Conservation (phyloP, 2,888 invertebrate species). For the Rotaria magnacalcarata region DNA sequence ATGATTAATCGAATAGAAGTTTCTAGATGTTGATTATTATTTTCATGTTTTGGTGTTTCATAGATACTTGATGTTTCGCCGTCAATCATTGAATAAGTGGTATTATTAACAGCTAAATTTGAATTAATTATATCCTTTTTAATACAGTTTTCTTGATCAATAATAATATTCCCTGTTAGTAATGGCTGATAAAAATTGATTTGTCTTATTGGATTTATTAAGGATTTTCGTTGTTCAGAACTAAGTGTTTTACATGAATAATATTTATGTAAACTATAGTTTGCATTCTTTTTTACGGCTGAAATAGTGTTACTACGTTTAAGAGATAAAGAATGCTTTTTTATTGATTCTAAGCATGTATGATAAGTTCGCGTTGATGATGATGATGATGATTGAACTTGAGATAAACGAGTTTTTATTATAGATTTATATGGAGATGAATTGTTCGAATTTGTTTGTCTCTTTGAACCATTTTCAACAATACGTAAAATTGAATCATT, state of each 20-base stretch:
- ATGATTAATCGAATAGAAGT: background rate
- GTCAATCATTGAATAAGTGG: background rate
- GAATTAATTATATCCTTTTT: no score
- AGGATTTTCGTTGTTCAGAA: background rate
- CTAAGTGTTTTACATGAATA: no score
- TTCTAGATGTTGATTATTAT: background rate
- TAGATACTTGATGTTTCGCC: background rate
- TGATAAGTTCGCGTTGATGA: background rate
- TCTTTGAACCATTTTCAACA: background rate
- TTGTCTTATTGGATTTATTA: background rate
- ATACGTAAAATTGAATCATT: background rate
- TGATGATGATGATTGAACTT: background rate
- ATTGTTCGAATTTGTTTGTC: background rate
- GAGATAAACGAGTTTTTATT: background rate
- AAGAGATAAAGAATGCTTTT: background rate
- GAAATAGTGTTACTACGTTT: background rate
- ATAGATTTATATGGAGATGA: background rate
- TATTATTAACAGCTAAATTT: background rate
- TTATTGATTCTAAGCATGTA: background rate
- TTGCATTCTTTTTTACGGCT: background rate
- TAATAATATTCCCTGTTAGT: background rate
- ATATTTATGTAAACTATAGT: no score
- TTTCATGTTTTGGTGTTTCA: background rate
- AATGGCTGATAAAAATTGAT: background rate
- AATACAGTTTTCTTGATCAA: background rate